A percentile compares a stretch with the other conserved stretches of the same genome.
Conservation (phyloP, 2,797 vertebrate genomes). For the Chromis chromis region DNA sequence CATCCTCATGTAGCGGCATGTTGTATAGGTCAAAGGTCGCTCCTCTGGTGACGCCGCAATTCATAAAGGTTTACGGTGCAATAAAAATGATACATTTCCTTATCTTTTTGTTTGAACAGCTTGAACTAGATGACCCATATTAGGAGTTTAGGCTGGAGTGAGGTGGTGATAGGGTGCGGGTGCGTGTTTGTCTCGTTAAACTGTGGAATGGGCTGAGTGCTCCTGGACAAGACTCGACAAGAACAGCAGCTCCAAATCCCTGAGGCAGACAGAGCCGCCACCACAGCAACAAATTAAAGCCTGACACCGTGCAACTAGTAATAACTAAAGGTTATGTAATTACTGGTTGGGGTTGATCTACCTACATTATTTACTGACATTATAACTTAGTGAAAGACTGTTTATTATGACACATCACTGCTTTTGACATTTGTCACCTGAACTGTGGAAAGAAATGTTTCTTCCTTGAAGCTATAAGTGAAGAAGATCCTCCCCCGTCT, state of each 20-base stretch:
- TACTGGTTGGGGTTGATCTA: background rate
- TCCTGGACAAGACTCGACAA: slow-evolving; percentile 73
- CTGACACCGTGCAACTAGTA: slow-evolving; percentile 3
- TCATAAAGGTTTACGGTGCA: slow-evolving; percentile 11
- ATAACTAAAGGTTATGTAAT: slow-evolving; percentile 3
- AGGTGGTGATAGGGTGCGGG: slow-evolving; percentile 22
- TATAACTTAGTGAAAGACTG: background rate
- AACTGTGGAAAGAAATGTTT: background rate
- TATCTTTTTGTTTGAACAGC: background rate
- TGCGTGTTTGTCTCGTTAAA: slow-evolving; percentile 37
- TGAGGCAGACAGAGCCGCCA: background rate
- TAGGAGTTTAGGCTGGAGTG: background rate
- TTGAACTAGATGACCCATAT: slow-evolving; percentile 9
- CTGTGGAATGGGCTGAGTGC: slow-evolving; percentile 22
- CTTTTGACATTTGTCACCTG: background rate
- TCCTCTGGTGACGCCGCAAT: background rate
- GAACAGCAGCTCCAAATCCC: slow-evolving; percentile 24
- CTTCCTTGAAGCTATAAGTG: background rate
- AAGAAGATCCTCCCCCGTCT: background rate
- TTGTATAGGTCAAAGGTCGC: slow-evolving; percentile 37
- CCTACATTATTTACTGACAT: background rate
- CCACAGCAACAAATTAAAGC: slow-evolving; percentile 51
- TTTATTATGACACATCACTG: slow-evolving; percentile 1
- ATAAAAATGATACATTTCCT: slow-evolving; percentile 6
- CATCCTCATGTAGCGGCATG: slow-evolving; percentile 16